A percentile compares a stretch with the other conserved stretches of the same genome.
Evolutionary conservation across 2,797 vertebrate species (phyloP).

Genomic region (Odontamblyopus rebecca): DNA sequence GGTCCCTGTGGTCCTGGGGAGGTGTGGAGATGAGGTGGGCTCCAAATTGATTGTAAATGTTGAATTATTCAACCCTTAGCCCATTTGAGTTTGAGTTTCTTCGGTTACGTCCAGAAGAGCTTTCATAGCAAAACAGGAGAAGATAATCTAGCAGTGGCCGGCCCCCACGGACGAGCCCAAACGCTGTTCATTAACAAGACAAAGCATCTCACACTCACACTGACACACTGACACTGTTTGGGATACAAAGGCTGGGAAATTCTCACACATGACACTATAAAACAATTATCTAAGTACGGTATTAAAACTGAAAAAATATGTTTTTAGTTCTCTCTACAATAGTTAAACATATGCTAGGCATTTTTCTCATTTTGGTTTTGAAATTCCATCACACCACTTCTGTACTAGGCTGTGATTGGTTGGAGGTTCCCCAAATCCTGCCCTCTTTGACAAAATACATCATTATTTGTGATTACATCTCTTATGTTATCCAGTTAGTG

Average conservation of each 20-base stretch:
- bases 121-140: slow-evolving; percentile 84
- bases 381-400: not conserved
- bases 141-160: slow-evolving; percentile 76
- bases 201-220: slow-evolving; percentile 66
- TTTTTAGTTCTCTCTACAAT: too few relatives aligned
- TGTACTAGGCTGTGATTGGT: not conserved
- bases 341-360: too few relatives aligned
- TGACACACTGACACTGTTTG: slow-evolving; percentile 52
- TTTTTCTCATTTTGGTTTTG: not conserved
- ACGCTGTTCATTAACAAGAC: slow-evolving; percentile 73
- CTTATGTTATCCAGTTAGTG: too few relatives aligned
- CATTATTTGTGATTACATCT: too few relatives aligned
- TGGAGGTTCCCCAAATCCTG: too few relatives aligned
- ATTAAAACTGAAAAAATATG: too few relatives aligned
- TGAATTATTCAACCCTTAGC: slow-evolving; percentile 81
- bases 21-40: slow-evolving; percentile 67
- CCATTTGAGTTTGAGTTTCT: slow-evolving; percentile 80
- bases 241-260: slow-evolving; percentile 29
- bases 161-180: slow-evolving; percentile 66
- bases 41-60: slow-evolving; percentile 82
- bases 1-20: slow-evolving; percentile 61
- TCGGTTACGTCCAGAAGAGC: slow-evolving; percentile 84
- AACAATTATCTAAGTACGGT: not conserved
- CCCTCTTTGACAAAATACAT: too few relatives aligned
- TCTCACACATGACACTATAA: slow-evolving; percentile 24